Percentiles rank a stretch among this genome's conserved stretches.
Evolutionary conservation across 1,140 invertebrate species (phyloP).

Genomic region (Aphelenchoides fujianensis): DNA sequence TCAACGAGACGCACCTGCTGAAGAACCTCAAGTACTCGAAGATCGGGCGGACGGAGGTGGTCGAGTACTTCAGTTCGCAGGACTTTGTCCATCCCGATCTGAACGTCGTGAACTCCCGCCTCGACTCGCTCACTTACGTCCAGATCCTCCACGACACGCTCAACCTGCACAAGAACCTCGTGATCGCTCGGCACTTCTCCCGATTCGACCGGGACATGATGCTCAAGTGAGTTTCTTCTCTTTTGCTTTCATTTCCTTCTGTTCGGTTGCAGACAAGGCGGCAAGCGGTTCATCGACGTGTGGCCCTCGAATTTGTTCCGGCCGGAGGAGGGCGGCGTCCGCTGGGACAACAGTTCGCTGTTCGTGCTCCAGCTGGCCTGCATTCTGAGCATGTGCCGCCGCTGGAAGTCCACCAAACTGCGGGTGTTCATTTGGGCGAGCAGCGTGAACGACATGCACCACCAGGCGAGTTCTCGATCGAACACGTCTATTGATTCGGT

Average conservation of each 20-base stretch:
- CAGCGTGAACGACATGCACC: slow-evolving; percentile 60
- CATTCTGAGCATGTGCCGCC: slow-evolving; percentile 79
- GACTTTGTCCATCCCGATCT: slow-evolving; percentile 54
- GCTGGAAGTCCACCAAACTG: slow-evolving; percentile 77
- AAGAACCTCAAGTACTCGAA: slow-evolving; percentile 61
- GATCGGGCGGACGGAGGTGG: slow-evolving; percentile 68
- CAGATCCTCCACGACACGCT: slow-evolving; percentile 76
- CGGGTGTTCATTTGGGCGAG: slow-evolving; percentile 77
- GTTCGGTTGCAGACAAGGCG: slow-evolving; percentile 63
- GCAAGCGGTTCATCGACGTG: slow-evolving; percentile 81
- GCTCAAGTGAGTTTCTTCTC: slow-evolving; percentile 49
- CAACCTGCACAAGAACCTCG: slow-evolving; percentile 88
- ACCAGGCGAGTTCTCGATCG: slow-evolving; percentile 30
- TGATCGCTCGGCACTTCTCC: slow-evolving; percentile 85
- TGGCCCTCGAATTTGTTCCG: slow-evolving; percentile 88
- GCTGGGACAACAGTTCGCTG: slow-evolving; percentile 67
- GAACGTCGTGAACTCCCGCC: slow-evolving; percentile 51
- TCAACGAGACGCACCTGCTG: slow-evolving; percentile 56
- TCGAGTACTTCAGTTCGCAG: slow-evolving; percentile 63
- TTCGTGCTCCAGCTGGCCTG: slow-evolving; percentile 95
- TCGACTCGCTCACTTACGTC: slow-evolving; percentile 74
- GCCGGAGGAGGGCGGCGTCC: slow-evolving; percentile 71
- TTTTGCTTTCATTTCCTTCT: too few species aligned
- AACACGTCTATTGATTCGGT: slow-evolving; percentile 65
- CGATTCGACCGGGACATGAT: slow-evolving; percentile 69